Evolutionary conservation across 2,888 invertebrate species (phyloP), one percentile per base, ranked within the genome.

Genomic region (Sphaerophoria taeniata): DNA sequence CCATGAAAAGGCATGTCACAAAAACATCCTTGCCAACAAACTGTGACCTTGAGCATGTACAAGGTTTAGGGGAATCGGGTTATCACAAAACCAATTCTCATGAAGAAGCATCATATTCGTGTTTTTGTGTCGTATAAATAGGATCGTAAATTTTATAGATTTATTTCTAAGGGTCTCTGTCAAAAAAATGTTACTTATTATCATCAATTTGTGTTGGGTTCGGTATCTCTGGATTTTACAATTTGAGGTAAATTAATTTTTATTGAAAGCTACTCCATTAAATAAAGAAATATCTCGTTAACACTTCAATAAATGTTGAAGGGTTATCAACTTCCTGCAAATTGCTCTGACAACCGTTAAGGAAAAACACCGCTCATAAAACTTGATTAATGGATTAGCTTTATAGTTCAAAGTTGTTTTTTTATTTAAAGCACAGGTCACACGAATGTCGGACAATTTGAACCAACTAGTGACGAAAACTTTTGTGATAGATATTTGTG

Each of bases 1-100:
- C 4, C 34, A n/a, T 6, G 0, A n/a, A 12, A 16, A 33, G 12
- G 43, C 43, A 45, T 61, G 45, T 9, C 43, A 53, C 33, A 60
- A 9, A 43, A 43, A 39, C 73, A 24, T 31, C 16, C 67, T 43
- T 53, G 36, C 67, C 24, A 67, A 67, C 67, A 53, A 39, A 24
- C 53, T 7, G 24, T 67, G 31, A 39, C 51, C 67, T 67, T 67
- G 67, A 67, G 34, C 53, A 33, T 49, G 12, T 53, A 11, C 3
- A 6, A 51, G 51, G 6, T 11, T 16, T 51, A 53, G 24, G 51
- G 39, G 3, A 33, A 11, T 39, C 51, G 24, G 9, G 5, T 24
- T 51, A 12, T 51, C 36, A 12, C 6, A 24, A 24, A 24, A 24
- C 2, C 24, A 24, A 24, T 24, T 24, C 2, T 24, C 24, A 24